A percentile compares a stretch with the other conserved stretches of the same genome.
Evolutionary conservation across 2,797 vertebrate genomes (phyloP).

Genomic region (Dicrostonyx torquatus): DNA sequence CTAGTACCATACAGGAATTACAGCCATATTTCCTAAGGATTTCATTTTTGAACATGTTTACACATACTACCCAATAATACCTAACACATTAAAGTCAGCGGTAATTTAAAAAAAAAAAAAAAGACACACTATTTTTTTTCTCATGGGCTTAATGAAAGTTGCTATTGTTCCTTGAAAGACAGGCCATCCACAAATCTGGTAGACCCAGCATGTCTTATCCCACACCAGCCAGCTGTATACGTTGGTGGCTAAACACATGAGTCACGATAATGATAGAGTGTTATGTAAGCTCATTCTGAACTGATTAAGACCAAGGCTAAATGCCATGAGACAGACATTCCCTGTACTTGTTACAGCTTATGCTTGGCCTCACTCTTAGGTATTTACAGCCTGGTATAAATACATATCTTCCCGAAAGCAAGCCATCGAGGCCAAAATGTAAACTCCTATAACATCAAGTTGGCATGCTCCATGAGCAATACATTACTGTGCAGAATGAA

Average conservation of each 20-base stretch:
- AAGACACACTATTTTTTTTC: neutral
- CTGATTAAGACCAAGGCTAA: conserved; percentile 38
- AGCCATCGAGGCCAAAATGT: conserved; percentile 9
- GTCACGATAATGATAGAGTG: conserved; percentile 56
- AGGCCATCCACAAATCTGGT: conserved; percentile 70
- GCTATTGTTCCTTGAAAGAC: conserved; percentile 55
- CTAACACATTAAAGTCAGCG: conserved; percentile 14
- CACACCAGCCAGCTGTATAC: conserved; percentile 62
- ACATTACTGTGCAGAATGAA: neutral
- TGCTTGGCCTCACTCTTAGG: neutral
- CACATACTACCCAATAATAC: conserved; percentile 61
- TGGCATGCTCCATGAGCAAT: neutral
- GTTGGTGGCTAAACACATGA: conserved; percentile 59
- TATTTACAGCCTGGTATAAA: neutral
- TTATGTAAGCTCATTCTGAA: conserved; percentile 44
- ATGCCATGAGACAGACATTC: neutral
- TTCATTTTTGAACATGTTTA: conserved; percentile 68
- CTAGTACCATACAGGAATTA: conserved; percentile 67
- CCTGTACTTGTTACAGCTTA: neutral
- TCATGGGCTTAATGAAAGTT: conserved; percentile 57
- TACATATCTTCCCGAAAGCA: conserved; percentile 43
- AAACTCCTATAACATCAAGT: conserved; percentile 58
- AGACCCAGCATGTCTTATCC: conserved; percentile 73
- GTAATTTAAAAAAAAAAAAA: neutral
- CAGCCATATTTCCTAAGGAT: conserved; percentile 67